phyloP scores from a whole-genome alignment of 2,888 invertebrate species.

The Nowickia ferox region DNA sequence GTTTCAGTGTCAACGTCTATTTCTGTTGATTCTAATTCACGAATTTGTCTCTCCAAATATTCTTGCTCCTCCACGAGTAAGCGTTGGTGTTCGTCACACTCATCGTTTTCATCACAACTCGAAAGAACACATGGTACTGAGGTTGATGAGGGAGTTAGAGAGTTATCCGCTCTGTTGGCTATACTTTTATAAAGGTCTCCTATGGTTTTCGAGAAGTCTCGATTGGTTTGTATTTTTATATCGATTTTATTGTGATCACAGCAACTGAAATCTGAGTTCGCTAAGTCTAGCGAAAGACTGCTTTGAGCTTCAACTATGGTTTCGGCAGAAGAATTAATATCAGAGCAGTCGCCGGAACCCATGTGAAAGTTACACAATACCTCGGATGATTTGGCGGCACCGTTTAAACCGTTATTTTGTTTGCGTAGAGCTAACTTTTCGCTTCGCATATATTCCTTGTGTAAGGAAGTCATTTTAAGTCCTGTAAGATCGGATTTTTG shows the following conservation, averaged over 20 bases:
- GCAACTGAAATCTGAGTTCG: constrained; percentile 26
- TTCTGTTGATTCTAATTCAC: constrained; percentile 88
- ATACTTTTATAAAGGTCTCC: constrained; percentile 82
- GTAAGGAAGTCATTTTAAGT: constrained; percentile 84
- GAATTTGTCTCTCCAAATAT: constrained; percentile 89
- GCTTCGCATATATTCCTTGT: constrained; percentile 83
- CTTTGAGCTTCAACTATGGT: constrained; percentile 74
- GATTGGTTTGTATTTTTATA: constrained; percentile 83
- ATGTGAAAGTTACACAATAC: constrained; percentile 62
- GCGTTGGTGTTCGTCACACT: constrained; percentile 88
- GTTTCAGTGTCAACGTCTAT: constrained; percentile 92
- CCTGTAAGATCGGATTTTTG: constrained; percentile 87
- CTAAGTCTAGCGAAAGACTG: constrained; percentile 60
- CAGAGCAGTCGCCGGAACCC: constrained; percentile 66
- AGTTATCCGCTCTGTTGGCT: constrained; percentile 55
- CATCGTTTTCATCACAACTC: constrained; percentile 84
- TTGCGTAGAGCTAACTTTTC: constrained; percentile 79
- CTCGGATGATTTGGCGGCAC: constrained; percentile 68
- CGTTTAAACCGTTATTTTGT: constrained; percentile 64
- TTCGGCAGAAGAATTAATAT: constrained; percentile 71
- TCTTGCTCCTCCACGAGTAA: constrained; percentile 91
- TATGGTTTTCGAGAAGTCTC: constrained; percentile 83
- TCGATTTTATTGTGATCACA: constrained; percentile 81
- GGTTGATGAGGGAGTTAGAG: constrained; percentile 66
- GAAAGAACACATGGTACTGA: constrained; percentile 76